Conservation (phyloP, 2,888 invertebrate genomes). For the Polyploca ridens region DNA sequence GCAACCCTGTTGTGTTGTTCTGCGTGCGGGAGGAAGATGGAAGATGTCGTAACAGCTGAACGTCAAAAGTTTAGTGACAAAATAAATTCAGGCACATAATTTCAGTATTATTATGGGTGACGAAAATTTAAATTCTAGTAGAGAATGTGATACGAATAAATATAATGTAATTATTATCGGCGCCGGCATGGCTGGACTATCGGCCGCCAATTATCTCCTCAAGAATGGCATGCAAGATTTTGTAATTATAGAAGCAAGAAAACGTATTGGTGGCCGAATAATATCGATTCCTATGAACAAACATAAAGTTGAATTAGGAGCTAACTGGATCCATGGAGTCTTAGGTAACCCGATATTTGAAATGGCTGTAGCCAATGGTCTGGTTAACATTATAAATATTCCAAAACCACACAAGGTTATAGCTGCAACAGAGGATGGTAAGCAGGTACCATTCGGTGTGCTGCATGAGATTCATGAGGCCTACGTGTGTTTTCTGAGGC, state of each 20-base stretch:
- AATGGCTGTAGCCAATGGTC: constrained; percentile 92
- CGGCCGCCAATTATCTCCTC: constrained; percentile 92
- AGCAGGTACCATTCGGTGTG: constrained; percentile 92
- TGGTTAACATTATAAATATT: constrained; percentile 93
- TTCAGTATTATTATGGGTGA: constrained; percentile 78
- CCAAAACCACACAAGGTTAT: constrained; percentile 95
- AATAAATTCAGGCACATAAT: constrained; percentile 50
- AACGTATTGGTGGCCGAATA: constrained; percentile 92
- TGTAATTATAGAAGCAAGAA: constrained; percentile 91
- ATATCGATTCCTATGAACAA: constrained; percentile 88
- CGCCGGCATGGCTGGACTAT: constrained; percentile 93
- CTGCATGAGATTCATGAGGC: constrained; percentile 97
- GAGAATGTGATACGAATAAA: constrained; percentile 76
- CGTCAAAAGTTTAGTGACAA: constrained; percentile 69
- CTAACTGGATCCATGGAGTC: constrained; percentile 97
- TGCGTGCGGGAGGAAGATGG: neutral
- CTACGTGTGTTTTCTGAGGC: constrained; percentile 94
- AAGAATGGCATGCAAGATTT: constrained; percentile 92
- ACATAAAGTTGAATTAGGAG: constrained; percentile 92
- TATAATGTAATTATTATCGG: constrained; percentile 93
- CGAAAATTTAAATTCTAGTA: constrained; percentile 80
- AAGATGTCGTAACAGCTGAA: constrained; percentile 26
- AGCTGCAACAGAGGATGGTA: constrained; percentile 94
- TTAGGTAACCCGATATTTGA: constrained; percentile 95
- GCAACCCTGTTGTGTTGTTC: too few relatives aligned